Evolutionary conservation across 2,888 invertebrate species (phyloP), one percentile per base, ranked within the genome.

Genomic region (Doris montereyensis): DNA sequence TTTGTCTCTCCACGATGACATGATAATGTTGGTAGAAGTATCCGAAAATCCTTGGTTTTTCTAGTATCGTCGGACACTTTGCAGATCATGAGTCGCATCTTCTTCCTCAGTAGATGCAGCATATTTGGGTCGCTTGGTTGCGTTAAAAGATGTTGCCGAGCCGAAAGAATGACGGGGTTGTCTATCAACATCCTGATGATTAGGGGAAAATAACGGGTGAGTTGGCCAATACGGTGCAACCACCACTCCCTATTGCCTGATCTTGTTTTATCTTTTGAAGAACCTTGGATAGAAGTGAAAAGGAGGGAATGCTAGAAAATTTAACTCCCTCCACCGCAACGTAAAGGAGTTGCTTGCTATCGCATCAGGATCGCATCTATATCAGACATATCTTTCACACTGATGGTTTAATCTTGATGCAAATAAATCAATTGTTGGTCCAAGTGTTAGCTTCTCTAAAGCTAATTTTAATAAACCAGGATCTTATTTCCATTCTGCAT

Each of bases 381-480:
- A 76, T 28, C 76, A 76, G 4, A 76, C 67, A 72, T 76, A 80
- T 28, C 2, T 57, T 71, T 68, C 28, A 4, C 58, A 41, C 58
- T 82, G 80, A 24, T 10, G 35, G 58, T 82, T 82, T 17, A 76
- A 32, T n/a, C 78, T 78, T 21, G 82, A 79, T 21, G 81, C 82
- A 77, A 82, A 82, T 24, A 82, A 21, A 68, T 82, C 81, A 58
- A 81, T 76, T 4, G 68, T 32, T n/a, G n/a, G n/a, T n/a, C n/a
- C n/a, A n/a, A n/a, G n/a, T n/a, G n/a, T n/a, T n/a, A n/a, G n/a
- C n/a, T n/a, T n/a, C n/a, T n/a, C n/a, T n/a, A n/a, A 17, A 8
- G 77, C 73, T n/a, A 62, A 13, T 26, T 30, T 41, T 28, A 80
- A 32, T 10, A 77, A 24, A 4, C n/a, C 28, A 28, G 35, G 24